Evolutionary conservation across 92 coral and sea anemone genomes (phyloP).

Genomic region (Hydrozoanthus gracilis): DNA sequence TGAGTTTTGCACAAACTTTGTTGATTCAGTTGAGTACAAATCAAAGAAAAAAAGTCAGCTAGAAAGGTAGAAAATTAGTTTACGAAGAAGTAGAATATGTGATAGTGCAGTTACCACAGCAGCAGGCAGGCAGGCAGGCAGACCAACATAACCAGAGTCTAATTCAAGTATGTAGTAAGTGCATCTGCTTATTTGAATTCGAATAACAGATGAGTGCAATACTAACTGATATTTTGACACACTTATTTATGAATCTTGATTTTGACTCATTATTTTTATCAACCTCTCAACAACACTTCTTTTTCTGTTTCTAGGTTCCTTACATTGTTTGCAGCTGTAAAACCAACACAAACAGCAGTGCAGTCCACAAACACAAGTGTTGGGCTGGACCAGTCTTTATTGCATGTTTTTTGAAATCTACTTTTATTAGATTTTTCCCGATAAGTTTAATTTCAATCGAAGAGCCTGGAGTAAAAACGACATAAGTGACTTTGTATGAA

Average conservation of each 20-base stretch:
- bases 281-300: background rate
- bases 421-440: background rate
- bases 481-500: too few relatives aligned
- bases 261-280: background rate
- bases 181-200: background rate
- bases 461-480: too few relatives aligned
- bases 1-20: background rate
- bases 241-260: background rate
- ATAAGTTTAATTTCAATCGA: background rate
- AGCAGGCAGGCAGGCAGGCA: background rate
- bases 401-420: background rate
- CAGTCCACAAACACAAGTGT: background rate
- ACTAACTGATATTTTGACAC: too few relatives aligned
- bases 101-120: background rate
- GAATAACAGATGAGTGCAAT: background rate
- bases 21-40: background rate
- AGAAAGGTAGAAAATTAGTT: background rate
- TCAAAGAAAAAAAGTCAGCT: background rate
- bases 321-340: background rate
- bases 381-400: background rate
- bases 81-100: background rate
- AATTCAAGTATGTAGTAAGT: background rate
- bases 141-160: background rate
- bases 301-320: slow-evolving; percentile 6
- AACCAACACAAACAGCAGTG: slow-evolving; percentile 3